A percentile compares a stretch with the other conserved stretches of the same genome.
Evolutionary conservation across 2,888 invertebrate species (phyloP).

Genomic region (Stenoptilia bipunctidactyla): DNA sequence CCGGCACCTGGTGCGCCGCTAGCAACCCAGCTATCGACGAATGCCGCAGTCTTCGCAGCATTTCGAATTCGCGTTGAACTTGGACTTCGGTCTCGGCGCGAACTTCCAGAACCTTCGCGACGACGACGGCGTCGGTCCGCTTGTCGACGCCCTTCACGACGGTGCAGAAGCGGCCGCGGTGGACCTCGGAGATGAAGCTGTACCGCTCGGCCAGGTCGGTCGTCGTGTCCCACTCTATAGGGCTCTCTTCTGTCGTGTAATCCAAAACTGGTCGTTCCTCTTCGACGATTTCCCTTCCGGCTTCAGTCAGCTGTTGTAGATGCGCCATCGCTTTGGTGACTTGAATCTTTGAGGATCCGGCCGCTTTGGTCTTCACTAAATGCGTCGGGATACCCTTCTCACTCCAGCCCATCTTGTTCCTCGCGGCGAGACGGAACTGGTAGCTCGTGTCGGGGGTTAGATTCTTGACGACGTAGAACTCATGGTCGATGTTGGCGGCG

Average conservation of each 20-base stretch:
- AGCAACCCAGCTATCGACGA: slow-evolving; percentile 86
- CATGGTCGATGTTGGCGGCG: slow-evolving; percentile 92
- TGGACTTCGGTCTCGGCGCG: slow-evolving; percentile 74
- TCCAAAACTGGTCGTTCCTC: slow-evolving; percentile 77
- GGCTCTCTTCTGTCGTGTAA: slow-evolving; percentile 80
- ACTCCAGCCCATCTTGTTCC: slow-evolving; percentile 95
- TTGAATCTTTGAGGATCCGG: slow-evolving; percentile 80
- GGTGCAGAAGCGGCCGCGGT: slow-evolving; percentile 87
- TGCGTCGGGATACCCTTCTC: slow-evolving; percentile 88
- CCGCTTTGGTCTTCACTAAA: slow-evolving; percentile 76
- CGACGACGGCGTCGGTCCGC: slow-evolving; percentile 79
- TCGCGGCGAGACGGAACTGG: slow-evolving; percentile 89
- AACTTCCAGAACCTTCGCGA: slow-evolving; percentile 85
- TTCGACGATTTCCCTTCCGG: slow-evolving; percentile 78
- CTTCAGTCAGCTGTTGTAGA: slow-evolving; percentile 87
- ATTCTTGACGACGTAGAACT: slow-evolving; percentile 87
- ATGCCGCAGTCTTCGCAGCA: slow-evolving; percentile 84
- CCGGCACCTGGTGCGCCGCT: slow-evolving; percentile 78
- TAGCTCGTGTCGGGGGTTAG: slow-evolving; percentile 86
- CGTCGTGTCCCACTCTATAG: slow-evolving; percentile 79
- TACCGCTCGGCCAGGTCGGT: slow-evolving; percentile 80
- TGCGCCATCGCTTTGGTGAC: slow-evolving; percentile 87
- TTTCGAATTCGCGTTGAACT: slow-evolving; percentile 86
- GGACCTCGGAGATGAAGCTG: slow-evolving; percentile 87
- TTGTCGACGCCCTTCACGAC: slow-evolving; percentile 85